These are phyloP conservation scores for Lordiphosa clarofinis DNA, from an alignment of 1,140 invertebrate species.

Conservation along the genomic window DNA sequence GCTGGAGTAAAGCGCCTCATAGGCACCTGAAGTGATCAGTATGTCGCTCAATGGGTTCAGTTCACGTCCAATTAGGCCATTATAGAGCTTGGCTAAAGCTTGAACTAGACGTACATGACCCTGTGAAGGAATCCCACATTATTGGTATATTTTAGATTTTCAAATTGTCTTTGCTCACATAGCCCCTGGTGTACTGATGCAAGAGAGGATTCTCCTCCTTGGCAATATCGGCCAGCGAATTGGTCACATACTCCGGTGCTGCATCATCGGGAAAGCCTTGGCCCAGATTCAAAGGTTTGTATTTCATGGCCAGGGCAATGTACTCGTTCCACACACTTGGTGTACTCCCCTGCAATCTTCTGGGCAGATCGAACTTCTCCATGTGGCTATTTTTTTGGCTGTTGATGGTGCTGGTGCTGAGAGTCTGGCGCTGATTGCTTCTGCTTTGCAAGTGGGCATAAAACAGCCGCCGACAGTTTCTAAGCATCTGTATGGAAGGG, in stretches of 20 bases:
- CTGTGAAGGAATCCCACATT: constrained; percentile 79
- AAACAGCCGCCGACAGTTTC: constrained; percentile 30
- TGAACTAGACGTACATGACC: constrained; percentile 95
- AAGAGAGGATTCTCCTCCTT: constrained; percentile 87
- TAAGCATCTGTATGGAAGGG: constrained; percentile 43
- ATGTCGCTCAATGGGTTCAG: constrained; percentile 92
- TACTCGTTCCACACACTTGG: constrained; percentile 93
- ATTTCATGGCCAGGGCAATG: constrained; percentile 90
- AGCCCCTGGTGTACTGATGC: constrained; percentile 95
- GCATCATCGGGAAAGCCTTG: constrained; percentile 98
- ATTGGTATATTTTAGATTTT: not conserved
- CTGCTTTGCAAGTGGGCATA: constrained; percentile 7
- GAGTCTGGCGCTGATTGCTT: constrained; percentile 12
- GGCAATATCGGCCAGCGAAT: constrained; percentile 87
- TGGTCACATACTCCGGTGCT: constrained; percentile 90
- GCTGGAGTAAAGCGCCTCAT: constrained; percentile 92
- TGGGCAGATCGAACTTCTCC: constrained; percentile 83
- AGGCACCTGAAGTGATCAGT: constrained; percentile 94
- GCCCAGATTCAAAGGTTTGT: constrained; percentile 96
- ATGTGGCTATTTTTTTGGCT: constrained; percentile 24
- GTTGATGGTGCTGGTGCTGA: constrained; percentile 13
- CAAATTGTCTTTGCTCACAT: constrained; percentile 83
- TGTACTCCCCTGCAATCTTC: constrained; percentile 82
- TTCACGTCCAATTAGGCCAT: constrained; percentile 85
- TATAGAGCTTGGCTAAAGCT: constrained; percentile 91